Base-by-base conservation (phyloP, 1,140 invertebrate species). In the Bombus pyrosoma region DNA sequence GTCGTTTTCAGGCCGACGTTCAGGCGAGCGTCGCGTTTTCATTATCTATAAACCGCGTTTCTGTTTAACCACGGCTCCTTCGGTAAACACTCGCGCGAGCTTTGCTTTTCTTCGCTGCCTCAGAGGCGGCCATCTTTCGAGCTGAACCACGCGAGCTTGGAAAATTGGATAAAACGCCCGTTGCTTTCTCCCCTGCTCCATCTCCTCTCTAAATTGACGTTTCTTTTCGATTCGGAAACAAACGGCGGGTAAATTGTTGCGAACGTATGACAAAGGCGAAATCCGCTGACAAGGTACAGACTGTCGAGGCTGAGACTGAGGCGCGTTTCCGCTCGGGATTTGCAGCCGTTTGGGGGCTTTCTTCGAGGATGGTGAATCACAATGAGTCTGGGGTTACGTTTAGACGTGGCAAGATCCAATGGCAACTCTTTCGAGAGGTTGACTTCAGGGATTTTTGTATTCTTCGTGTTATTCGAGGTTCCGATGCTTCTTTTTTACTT, bases 61-160 rank as follows among this genome's bases (percentile, higher is more conserved):
- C 86, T 89, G 91, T 92, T 93, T 93, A 91, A 91, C 87, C 87
- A 90, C 86, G 81, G 89, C 47, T 66, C 74, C 90, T 86, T 87
- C 81, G 88, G 89, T 76, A 92, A 93, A 92, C 91, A 92, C 81
- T 62, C 86, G 68, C 87, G 62, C 28, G 34, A 13, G 85, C 78
- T 91, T 91, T 87, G 88, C 89, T 87, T 59, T 86, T 86, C 79
- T 22, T 89, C 87, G 41, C 69, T 82, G 3, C 68, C 12, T 9
- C 12, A 0, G 81, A 89, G 81, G 72, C 83, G 66, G 83, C 73
- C 89, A 83, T 91, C 81, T 86, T 88, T 64, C 82, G 68, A 41
- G 39, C 39, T 15, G 5, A 57, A 79, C 41, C 59, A 66, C 39
- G 37, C 53, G 68, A n/a, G 25, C 37, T 39, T 12, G 39, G 9